Conservation (phyloP, 2,888 invertebrate species). For the Orthosia gracilis region DNA sequence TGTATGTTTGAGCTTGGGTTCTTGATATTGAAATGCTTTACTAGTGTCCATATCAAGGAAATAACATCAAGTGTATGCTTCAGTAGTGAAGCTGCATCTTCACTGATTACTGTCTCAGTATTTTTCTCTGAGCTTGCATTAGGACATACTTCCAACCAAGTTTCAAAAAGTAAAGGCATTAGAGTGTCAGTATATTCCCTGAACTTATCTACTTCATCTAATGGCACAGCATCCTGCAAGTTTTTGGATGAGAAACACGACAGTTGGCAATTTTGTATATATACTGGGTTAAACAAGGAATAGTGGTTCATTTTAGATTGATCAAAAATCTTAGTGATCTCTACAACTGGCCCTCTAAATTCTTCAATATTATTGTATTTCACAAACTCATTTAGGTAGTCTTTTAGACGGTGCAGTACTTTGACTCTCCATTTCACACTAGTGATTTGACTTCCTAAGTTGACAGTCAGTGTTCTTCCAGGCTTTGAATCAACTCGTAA, state of each 20-base stretch:
- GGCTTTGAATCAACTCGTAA: slow-evolving; percentile 92
- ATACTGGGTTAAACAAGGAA: slow-evolving; percentile 80
- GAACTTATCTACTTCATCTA: slow-evolving; percentile 89
- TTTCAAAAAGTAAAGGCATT: slow-evolving; percentile 95
- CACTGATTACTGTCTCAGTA: slow-evolving; percentile 89
- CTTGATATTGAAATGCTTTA: slow-evolving; percentile 79
- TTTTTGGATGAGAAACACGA: slow-evolving; percentile 86
- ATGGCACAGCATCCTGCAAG: slow-evolving; percentile 73
- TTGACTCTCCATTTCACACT: slow-evolving; percentile 95
- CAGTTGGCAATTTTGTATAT: slow-evolving; percentile 81
- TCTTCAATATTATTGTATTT: slow-evolving; percentile 75
- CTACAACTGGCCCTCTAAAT: slow-evolving; percentile 55
- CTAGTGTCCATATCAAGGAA: slow-evolving; percentile 90
- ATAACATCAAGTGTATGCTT: slow-evolving; percentile 92
- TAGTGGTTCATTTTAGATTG: slow-evolving; percentile 75
- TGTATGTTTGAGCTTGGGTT: slow-evolving; percentile 84
- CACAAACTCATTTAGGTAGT: slow-evolving; percentile 83
- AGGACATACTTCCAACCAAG: slow-evolving; percentile 96
- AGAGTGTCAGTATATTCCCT: slow-evolving; percentile 92
- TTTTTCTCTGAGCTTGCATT: slow-evolving; percentile 80
- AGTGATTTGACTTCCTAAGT: slow-evolving; percentile 94
- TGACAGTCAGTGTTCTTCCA: slow-evolving; percentile 93
- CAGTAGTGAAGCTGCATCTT: slow-evolving; percentile 92
- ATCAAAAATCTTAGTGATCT: slow-evolving; percentile 75
- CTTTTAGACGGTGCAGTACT: slow-evolving; percentile 93